Evolutionary conservation across 2,113 vertebrate species (phyloP).

Genomic region (Picathartes gymnocephalus): DNA sequence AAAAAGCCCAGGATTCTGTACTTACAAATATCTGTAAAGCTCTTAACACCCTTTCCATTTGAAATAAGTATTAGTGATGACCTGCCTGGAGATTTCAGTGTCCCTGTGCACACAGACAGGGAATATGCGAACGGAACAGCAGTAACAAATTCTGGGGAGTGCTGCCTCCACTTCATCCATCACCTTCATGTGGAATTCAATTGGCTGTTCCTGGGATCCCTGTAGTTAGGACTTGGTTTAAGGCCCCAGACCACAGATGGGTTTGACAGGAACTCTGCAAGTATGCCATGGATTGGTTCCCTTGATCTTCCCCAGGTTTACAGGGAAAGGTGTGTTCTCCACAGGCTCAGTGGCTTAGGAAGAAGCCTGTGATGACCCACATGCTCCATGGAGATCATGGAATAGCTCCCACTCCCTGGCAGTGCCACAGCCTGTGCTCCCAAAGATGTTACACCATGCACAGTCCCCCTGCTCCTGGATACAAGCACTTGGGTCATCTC

Average conservation of each 20-base stretch:
- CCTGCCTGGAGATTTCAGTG: neutral
- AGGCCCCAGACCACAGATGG: neutral
- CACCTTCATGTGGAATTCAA: rapidly evolving
- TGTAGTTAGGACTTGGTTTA: neutral
- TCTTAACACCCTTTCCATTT: neutral
- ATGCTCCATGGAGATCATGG: neutral
- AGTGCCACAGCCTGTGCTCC: neutral
- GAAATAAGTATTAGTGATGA: neutral
- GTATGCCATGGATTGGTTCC: neutral
- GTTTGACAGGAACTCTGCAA: neutral
- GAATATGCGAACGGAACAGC: neutral
- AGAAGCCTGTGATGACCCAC: neutral
- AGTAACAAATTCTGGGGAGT: no score
- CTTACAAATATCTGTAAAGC: neutral
- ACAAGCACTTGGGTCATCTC: neutral
- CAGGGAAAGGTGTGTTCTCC: neutral
- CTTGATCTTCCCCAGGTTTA: neutral
- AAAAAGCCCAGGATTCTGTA: neutral
- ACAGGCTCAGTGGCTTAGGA: neutral
- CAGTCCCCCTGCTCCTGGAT: neutral
- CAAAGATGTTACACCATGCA: neutral
- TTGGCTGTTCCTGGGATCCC: rapidly evolving
- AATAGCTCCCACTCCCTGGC: neutral
- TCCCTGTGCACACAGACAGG: neutral
- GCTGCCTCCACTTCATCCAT: neutral